These are phyloP conservation scores for Natator depressus DNA, from an alignment of 2,113 vertebrate species.

Conservation along the genomic window DNA sequence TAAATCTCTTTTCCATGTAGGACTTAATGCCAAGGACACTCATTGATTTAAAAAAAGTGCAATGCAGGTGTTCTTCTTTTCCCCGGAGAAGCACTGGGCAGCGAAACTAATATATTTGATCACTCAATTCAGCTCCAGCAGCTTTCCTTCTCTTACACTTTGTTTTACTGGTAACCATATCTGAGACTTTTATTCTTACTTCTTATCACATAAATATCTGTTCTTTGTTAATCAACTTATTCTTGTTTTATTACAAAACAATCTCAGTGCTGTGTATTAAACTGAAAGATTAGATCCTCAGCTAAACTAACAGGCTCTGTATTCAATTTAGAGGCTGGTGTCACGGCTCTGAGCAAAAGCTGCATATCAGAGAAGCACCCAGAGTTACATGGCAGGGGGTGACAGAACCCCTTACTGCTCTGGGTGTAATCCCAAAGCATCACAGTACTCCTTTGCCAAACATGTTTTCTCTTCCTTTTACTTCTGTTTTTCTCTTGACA, in stretches of 20 bases:
- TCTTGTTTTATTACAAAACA: too few relatives aligned
- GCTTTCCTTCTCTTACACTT: not conserved
- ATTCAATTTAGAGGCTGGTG: too few relatives aligned
- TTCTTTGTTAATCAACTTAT: too few relatives aligned
- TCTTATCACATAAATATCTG: too few relatives aligned
- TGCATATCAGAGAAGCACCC: too few relatives aligned
- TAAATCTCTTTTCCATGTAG: not conserved
- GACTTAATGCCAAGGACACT: not conserved
- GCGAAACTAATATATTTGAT: not conserved
- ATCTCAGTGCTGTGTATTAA: not conserved
- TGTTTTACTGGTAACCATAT: not conserved
- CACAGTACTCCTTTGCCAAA: not conserved
- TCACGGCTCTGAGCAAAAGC: too few relatives aligned
- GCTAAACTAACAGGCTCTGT: too few relatives aligned
- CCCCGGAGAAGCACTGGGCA: not conserved
- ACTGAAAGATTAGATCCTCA: not conserved
- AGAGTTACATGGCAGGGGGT: too few relatives aligned
- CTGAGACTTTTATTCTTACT: too few relatives aligned
- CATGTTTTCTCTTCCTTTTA: not conserved
- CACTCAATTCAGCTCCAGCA: not conserved
- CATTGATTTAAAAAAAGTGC: not conserved
- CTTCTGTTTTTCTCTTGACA: not conserved
- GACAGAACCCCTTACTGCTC: too few relatives aligned
- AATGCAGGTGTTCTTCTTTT: not conserved
- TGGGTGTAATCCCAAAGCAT: not conserved